phyloP scores from a whole-genome alignment of 2,888 invertebrate species.

The Monoplex corrugatus region DNA sequence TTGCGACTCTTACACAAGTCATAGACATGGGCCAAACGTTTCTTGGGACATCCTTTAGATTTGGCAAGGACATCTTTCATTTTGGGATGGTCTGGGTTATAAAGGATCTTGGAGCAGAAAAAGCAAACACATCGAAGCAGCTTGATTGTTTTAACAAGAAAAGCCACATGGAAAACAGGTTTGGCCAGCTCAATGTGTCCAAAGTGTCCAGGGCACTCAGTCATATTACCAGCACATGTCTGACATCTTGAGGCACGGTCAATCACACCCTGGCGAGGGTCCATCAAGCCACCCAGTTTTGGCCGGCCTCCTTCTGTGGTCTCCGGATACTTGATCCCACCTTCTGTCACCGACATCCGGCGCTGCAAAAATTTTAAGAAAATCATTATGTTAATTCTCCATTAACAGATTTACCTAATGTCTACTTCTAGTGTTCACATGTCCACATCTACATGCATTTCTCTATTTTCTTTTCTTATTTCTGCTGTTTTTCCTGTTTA shows the following conservation, averaged over 20 bases:
- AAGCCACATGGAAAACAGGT: slow-evolving; percentile 99
- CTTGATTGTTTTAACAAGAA: slow-evolving; percentile 98
- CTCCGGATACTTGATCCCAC: slow-evolving; percentile 97
- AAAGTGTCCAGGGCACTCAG: slow-evolving; percentile 99
- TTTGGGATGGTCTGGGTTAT: slow-evolving; percentile 91
- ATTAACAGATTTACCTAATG: too few relatives aligned
- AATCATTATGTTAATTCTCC: too few relatives aligned
- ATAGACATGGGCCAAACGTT: slow-evolving; percentile 96
- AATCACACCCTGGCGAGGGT: slow-evolving; percentile 98
- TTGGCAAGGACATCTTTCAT: slow-evolving; percentile 97
- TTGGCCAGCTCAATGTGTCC: slow-evolving; percentile 99
- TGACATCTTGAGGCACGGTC: slow-evolving; percentile 89
- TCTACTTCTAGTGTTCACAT: too few relatives aligned
- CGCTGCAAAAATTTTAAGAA: too few relatives aligned
- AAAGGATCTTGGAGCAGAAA: slow-evolving; percentile 97
- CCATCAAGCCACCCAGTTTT: slow-evolving; percentile 99
- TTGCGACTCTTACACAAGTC: slow-evolving; percentile 96
- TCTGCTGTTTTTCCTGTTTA: too few relatives aligned
- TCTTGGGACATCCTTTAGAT: slow-evolving; percentile 97
- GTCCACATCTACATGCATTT: too few relatives aligned
- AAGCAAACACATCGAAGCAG: slow-evolving; percentile 99
- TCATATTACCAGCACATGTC: slow-evolving; percentile 90
- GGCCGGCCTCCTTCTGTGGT: slow-evolving; percentile 99
- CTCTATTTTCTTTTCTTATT: too few relatives aligned
- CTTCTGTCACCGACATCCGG: slow-evolving; percentile 97